Evolutionary conservation across 1,140 invertebrate genomes (phyloP).

Genomic region (Bombus affinis): DNA sequence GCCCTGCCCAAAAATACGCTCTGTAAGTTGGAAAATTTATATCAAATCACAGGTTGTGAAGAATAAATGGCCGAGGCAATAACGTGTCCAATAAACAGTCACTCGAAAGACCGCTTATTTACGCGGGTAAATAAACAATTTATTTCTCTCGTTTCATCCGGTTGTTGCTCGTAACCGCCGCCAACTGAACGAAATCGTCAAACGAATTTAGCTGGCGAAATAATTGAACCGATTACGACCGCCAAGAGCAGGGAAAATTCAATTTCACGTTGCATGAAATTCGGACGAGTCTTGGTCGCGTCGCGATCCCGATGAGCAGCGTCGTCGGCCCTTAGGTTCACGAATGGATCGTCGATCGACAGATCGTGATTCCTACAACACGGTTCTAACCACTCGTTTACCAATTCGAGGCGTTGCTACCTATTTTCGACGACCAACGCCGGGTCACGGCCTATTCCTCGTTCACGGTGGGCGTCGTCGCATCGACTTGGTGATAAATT

Average conservation of each 20-base stretch:
- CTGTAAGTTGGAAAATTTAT: neutral
- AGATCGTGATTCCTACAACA: neutral
- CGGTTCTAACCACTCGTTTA: slow-evolving; percentile 16
- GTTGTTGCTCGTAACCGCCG: neutral
- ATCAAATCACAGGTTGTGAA: neutral
- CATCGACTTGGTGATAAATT: slow-evolving; percentile 80
- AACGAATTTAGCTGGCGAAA: slow-evolving; percentile 17
- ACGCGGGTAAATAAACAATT: slow-evolving; percentile 31
- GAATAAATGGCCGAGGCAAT: slow-evolving; percentile 24
- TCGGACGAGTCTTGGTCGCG: neutral
- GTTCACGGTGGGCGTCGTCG: slow-evolving; percentile 73
- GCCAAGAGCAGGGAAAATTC: neutral
- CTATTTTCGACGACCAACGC: slow-evolving; percentile 73
- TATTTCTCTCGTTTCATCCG: neutral
- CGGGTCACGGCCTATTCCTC: slow-evolving; percentile 59
- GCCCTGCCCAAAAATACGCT: neutral
- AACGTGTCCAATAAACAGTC: slow-evolving; percentile 14
- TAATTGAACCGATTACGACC: neutral
- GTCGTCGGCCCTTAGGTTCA: too few relatives aligned
- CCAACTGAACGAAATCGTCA: neutral
- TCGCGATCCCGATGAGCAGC: neutral
- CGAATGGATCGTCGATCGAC: neutral
- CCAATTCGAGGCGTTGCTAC: slow-evolving; percentile 54
- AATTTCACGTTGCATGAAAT: slow-evolving; percentile 13
- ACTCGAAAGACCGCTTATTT: slow-evolving; percentile 17